A percentile compares a stretch with the other conserved stretches of the same genome.
phyloP scores from a whole-genome alignment of 2,797 vertebrate genomes.

The Acipenser oxyrinchus region DNA sequence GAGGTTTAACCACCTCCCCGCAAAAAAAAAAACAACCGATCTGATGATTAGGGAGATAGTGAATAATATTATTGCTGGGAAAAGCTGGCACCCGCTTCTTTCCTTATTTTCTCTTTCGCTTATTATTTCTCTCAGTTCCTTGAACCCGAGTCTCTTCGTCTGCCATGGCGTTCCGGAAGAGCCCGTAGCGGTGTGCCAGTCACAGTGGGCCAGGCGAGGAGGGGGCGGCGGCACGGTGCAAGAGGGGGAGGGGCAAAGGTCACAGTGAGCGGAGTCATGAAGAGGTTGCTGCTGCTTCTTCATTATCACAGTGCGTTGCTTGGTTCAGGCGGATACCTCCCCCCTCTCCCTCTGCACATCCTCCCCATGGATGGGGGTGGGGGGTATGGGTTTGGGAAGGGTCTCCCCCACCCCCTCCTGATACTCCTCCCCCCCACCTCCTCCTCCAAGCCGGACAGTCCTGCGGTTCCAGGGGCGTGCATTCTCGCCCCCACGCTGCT shows the following conservation, averaged over 20 bases:
- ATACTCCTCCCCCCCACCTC: conserved; percentile 21
- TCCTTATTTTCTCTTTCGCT: conserved; percentile 17
- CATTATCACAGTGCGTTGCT: conserved; percentile 62
- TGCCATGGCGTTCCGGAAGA: conserved; percentile 19
- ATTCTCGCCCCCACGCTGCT: conserved; percentile 32
- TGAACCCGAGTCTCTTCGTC: conserved; percentile 23
- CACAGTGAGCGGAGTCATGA: conserved; percentile 82
- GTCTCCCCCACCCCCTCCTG: conserved; percentile 29
- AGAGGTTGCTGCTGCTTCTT: conserved; percentile 30
- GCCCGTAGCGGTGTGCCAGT: conserved; percentile 43
- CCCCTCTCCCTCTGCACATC: not conserved
- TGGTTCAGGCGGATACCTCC: conserved; percentile 13
- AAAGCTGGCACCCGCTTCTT: conserved; percentile 40
- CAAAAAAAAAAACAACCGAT: conserved; percentile 30
- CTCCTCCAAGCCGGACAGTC: conserved; percentile 18
- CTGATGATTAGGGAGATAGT: conserved; percentile 27
- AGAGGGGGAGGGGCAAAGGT: conserved; percentile 58
- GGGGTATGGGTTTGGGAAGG: conserved; percentile 17
- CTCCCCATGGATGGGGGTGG: conserved; percentile 14
- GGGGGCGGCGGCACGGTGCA: conserved; percentile 58
- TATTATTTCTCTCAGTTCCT: conserved; percentile 23
- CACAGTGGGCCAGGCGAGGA: conserved; percentile 54
- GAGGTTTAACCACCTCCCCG: conserved; percentile 20
- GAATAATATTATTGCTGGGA: conserved; percentile 61
- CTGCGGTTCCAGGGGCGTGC: too few relatives aligned